Percentiles rank a stretch among this genome's conserved stretches.
Evolutionary conservation across 2,113 vertebrate genomes (phyloP).

Genomic region (Scortum barcoo): DNA sequence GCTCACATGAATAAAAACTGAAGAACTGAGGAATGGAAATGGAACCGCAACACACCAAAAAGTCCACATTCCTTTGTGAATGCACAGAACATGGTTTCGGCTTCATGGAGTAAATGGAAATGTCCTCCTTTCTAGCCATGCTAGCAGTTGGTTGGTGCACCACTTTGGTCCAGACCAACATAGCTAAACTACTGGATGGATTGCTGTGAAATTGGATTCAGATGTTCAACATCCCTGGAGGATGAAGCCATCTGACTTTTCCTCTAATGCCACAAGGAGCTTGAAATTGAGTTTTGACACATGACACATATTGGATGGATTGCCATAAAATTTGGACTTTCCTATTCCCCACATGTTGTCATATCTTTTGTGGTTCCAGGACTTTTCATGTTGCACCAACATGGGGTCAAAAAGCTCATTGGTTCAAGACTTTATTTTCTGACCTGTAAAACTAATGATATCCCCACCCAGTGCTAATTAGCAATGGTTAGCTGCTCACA

Average conservation of each 20-base stretch:
- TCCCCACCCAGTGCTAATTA: not conserved
- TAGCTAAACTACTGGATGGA: not conserved
- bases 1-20: not conserved
- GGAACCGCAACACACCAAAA: conserved; percentile 31
- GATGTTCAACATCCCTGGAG: not conserved
- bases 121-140: not conserved
- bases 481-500: not conserved
- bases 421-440: not conserved
- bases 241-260: not conserved
- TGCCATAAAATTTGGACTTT: not conserved
- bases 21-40: conserved; percentile 44
- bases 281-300: not conserved
- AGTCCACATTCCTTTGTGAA: not conserved
- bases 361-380: not conserved
- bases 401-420: not conserved
- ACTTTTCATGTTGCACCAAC: not conserved
- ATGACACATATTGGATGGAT: not conserved
- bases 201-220: not conserved
- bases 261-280: not conserved
- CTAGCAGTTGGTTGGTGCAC: not conserved
- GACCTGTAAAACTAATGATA: not conserved
- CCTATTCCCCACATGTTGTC: not conserved
- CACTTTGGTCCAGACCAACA: not conserved
- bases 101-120: conserved; percentile 10
- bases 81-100: not conserved